Base-by-base conservation (phyloP, 2,113 vertebrate species). In the Cyphomyrus discorhynchus region DNA sequence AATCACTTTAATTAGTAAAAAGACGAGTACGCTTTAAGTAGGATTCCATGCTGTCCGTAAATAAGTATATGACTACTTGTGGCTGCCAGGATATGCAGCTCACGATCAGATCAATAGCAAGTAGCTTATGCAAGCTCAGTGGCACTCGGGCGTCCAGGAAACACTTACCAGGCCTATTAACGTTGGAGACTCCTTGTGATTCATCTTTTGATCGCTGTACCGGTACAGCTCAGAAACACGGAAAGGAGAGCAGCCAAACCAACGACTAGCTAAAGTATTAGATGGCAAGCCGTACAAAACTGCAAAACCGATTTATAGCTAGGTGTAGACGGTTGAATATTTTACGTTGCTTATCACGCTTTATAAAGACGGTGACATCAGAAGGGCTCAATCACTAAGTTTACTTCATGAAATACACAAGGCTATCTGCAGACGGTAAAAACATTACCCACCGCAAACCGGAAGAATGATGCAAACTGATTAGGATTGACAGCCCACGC, bases 381-480 rank as follows among this genome's bases (percentile, higher is more conserved):
- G 45, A 6, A 84, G 1, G 2, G 21, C 2, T 46, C 39, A 84
- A 4, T 8, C 21, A 24, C 24, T 8, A 24, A 24, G 45, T 42
- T 77, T 13, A 24, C 82, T n/a, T 24, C 35, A 84, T 84, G 42
- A 84, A 39, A 47, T 46, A 45, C 19, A 47, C 19, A 24, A 0
- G 8, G 45, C 19, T n/a, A 47, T 47, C 45, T 21, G 74, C 74
- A 17, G 15, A 42, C 35, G 19, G 82, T 27, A 84, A 24, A 47
- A 84, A 52, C n/a, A 53, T 15, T 21, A 39, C 50, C 46, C 77
- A 45, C 50, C 35, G 21, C 70, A 42, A 56, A 77, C 88, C 88
- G 88, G 88, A 89, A 89, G 74, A 82, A 46, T 49, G n/a, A 74
- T 9, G 49, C 45, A 19, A 84, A n/a, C 85, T 53, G 7, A 47